Percentiles rank a stretch among this genome's conserved stretches.
Conservation (phyloP, 2,888 invertebrate genomes). For the Autographa pulchrina region DNA sequence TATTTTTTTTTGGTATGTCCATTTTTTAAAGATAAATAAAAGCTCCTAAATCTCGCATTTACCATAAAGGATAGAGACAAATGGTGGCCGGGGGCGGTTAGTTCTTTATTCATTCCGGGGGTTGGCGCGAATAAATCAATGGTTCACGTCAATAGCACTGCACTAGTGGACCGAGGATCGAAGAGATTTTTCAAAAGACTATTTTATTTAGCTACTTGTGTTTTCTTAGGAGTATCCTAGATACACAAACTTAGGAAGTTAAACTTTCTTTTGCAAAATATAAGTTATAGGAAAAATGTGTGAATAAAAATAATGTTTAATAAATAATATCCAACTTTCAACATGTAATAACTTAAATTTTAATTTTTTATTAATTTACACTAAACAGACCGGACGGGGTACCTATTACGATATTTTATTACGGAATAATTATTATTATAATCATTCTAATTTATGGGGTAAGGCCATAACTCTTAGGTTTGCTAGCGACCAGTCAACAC, state of each 20-base stretch:
- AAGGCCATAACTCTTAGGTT: conserved; percentile 3
- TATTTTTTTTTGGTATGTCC: conserved; percentile 30
- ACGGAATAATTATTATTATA: conserved; percentile 1
- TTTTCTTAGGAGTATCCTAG: neutral
- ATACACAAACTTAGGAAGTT: neutral
- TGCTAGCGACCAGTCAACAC: conserved; percentile 22
- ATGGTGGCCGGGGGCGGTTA: conserved; percentile 75
- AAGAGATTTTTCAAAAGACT: conserved; percentile 17
- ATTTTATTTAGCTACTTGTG: neutral
- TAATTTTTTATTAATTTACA: neutral
- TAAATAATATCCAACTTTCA: neutral
- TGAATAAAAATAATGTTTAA: neutral
- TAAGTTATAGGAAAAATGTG: too few relatives aligned
- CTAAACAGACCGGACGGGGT: neutral
- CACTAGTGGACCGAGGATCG: conserved; percentile 50
- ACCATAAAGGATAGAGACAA: conserved; percentile 85
- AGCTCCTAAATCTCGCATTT: conserved; percentile 83
- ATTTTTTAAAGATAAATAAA: conserved; percentile 65
- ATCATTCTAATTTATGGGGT: conserved; percentile 2
- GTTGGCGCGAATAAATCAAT: conserved; percentile 77
- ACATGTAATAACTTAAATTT: neutral
- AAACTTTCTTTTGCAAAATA: too few relatives aligned
- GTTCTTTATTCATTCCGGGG: conserved; percentile 83
- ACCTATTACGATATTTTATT: neutral
- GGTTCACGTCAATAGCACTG: conserved; percentile 71